Evolutionary conservation across 2,113 vertebrate species (phyloP), one percentile per base, ranked within the genome.

Genomic region (Polypterus senegalus): DNA sequence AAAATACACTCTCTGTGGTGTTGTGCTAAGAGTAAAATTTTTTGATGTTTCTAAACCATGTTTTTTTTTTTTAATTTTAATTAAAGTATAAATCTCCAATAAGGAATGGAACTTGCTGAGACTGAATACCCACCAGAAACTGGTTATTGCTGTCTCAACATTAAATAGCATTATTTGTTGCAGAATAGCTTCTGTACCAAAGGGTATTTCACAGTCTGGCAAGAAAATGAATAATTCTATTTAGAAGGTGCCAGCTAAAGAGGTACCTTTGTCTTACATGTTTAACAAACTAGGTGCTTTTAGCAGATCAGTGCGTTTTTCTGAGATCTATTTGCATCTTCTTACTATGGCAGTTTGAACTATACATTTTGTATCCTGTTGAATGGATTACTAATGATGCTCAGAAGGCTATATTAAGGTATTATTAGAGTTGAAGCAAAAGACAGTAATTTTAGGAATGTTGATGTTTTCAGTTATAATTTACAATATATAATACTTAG

Each of bases 111-210:
- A 45, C 43, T 58, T 27, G 43, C 56, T 58, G 46, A 58, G 73
- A 63, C 72, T 67, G 73, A 81, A 73, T 74, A 76, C 63, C 7
- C 74, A 78, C 76, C 73, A 73, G 9, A 67, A 78, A 73, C 66
- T 65, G n/a, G 73, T 74, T 69, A 74, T 27, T 80, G 67, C 70
- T 46, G 66, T 69, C 0, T 4, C 76, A 78, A 79, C 80, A 71
- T 73, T 65, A 67, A 83, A 86, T 68, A 76, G 56, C 0, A 3
- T 49, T 69, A 47, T 77, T 82, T 85, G 81, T 85, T 68, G 77
- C 47, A 47, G 70, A 58, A 58, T 7, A 45, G 3, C 43, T 44
- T 58, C 56, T 27, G 43, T 61, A 46, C 54, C 4, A 66, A 43
- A 68, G 69, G 67, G 74, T 68, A 57, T 60, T 64, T 71, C 67